Evolutionary conservation across 2,888 invertebrate genomes (phyloP).

Genomic region (Crepidodera aurea): DNA sequence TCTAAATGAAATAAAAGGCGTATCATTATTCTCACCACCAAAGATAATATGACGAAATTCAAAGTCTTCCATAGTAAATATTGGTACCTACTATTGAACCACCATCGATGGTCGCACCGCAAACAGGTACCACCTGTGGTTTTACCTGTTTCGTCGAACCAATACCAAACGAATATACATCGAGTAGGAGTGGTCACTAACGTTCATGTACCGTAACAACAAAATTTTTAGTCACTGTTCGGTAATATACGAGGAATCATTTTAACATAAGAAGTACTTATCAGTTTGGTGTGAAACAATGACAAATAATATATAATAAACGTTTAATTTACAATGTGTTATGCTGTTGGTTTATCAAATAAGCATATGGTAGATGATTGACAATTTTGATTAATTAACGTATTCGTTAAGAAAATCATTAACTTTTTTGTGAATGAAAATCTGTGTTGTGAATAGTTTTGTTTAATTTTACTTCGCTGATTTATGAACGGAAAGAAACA

Average conservation of each 20-base stretch:
- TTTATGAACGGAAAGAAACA: constrained; percentile 13
- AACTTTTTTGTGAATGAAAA: constrained; percentile 26
- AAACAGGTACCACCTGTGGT: constrained; percentile 39
- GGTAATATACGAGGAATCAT: constrained; percentile 58
- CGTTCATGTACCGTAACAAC: constrained; percentile 53
- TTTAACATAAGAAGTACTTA: constrained; percentile 60
- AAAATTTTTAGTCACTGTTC: constrained; percentile 55
- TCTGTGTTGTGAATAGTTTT: constrained; percentile 21
- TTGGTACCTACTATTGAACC: constrained; percentile 22
- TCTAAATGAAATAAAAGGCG: background rate
- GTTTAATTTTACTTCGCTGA: background rate
- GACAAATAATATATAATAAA: constrained; percentile 61
- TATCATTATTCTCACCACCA: background rate
- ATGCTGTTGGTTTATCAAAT: constrained; percentile 56
- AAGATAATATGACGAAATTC: background rate
- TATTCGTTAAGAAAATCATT: constrained; percentile 32
- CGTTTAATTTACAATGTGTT: constrained; percentile 60
- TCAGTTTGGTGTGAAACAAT: constrained; percentile 62
- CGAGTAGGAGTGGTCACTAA: constrained; percentile 48
- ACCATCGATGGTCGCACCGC: constrained; percentile 32
- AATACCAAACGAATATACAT: constrained; percentile 42
- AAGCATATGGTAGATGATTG: constrained; percentile 56
- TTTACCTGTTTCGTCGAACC: constrained; percentile 43
- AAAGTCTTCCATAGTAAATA: background rate
- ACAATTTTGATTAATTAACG: constrained; percentile 43